phyloP scores from a whole-genome alignment of 2,113 vertebrate species.

The Prionailurus viverrinus region DNA sequence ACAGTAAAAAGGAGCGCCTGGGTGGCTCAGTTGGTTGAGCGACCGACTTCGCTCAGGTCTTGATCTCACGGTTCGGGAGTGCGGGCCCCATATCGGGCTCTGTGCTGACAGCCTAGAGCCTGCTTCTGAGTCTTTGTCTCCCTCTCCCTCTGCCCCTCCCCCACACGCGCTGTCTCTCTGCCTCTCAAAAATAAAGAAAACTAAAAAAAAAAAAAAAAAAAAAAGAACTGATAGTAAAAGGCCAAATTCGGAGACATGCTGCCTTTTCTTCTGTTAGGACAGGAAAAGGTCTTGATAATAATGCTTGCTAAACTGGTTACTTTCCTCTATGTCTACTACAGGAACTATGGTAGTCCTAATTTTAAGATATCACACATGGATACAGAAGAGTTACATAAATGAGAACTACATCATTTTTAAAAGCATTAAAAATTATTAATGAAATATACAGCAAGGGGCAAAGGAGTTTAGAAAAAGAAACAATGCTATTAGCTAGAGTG shows the following conservation, averaged over 20 bases:
- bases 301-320: neutral
- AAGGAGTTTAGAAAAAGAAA: slow-evolving; percentile 12
- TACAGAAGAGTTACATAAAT: neutral
- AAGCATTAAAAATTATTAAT: slow-evolving; percentile 45
- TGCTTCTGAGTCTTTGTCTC: no score
- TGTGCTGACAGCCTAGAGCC: no score
- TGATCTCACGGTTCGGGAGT: no score
- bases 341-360: neutral
- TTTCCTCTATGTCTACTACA: neutral
- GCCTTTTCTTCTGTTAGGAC: neutral
- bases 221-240: neutral
- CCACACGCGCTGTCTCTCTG: no score
- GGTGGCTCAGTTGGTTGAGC: no score
- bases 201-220: no score
- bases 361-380: slow-evolving; percentile 44
- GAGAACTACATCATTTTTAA: neutral
- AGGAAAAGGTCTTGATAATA: neutral
- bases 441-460: neutral
- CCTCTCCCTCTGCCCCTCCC: no score
- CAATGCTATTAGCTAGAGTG: neutral
- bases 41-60: no score
- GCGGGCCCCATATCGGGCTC: accelerated
- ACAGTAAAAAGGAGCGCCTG: neutral
- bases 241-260: neutral
- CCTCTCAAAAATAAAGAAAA: no score